These are phyloP conservation scores for Tragelaphus scriptus DNA, from an alignment of 2,113 vertebrate species.

Conservation along the genomic window DNA sequence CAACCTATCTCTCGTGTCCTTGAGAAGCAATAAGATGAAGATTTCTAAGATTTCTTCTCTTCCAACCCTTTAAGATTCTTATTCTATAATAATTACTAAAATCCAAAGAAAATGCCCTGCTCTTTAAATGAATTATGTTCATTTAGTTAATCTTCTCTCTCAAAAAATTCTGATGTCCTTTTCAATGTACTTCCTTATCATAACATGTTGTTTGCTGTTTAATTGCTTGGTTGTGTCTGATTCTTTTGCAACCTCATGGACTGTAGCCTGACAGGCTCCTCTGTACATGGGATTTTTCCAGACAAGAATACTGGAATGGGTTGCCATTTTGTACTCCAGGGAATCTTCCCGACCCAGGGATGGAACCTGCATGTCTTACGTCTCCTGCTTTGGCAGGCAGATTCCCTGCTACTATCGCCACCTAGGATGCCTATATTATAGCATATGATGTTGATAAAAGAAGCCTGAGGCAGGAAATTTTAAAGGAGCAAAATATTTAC, in stretches of 20 bases:
- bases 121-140: constrained; percentile 44
- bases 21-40: neutral
- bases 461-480: neutral
- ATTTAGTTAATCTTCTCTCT: neutral
- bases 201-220: neutral
- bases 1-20: neutral
- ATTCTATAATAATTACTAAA: constrained; percentile 39
- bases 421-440: neutral
- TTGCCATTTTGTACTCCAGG: neutral
- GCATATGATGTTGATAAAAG: neutral
- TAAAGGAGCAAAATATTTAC: neutral
- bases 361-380: too few species aligned
- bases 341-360: neutral
- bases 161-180: neutral
- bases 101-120: neutral
- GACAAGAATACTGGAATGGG: neutral
- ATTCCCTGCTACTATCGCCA: neutral
- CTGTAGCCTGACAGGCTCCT: neutral
- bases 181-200: neutral
- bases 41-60: neutral
- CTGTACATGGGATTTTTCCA: neutral
- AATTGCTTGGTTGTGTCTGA: neutral
- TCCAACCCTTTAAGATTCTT: neutral
- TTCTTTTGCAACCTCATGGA: neutral
- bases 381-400: neutral